A percentile compares a stretch with the other conserved stretches of the same genome.
These are phyloP conservation scores for Lateolabrax maculatus DNA, from an alignment of 2,797 vertebrate species.

Conservation along the genomic window DNA sequence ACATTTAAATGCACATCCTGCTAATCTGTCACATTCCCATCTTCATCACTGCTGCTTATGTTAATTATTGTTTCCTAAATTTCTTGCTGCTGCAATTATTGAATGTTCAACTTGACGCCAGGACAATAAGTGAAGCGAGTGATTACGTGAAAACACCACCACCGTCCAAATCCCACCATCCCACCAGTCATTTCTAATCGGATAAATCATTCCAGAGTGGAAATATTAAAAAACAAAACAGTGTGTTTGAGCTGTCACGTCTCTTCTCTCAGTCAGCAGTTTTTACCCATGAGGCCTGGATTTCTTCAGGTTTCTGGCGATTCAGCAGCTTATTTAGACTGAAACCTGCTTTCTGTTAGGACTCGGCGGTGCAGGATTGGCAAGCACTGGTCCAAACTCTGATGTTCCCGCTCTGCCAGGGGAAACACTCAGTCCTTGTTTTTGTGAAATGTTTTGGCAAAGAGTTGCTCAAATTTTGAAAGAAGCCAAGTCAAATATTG, in stretches of 20 bases:
- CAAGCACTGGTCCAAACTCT: not conserved
- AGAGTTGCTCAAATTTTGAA: not conserved
- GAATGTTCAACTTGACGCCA: slow-evolving; percentile 13
- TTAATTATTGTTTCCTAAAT: slow-evolving; percentile 4
- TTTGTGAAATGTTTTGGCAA: not conserved
- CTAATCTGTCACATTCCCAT: not conserved
- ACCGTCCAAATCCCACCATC: not conserved
- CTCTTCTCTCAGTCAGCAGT: not conserved
- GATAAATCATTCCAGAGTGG: not conserved
- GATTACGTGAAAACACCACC: not conserved
- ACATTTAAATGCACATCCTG: not conserved
- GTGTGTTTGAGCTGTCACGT: not conserved
- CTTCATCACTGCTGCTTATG: not conserved
- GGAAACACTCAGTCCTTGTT: not conserved
- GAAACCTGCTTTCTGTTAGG: not conserved
- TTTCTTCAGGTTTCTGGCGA: not conserved
- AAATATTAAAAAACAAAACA: not conserved
- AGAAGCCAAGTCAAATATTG: slow-evolving; percentile 5
- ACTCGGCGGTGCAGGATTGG: not conserved
- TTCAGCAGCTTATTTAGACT: not conserved
- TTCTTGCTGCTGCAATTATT: not conserved
- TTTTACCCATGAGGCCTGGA: not conserved
- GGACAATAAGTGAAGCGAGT: not conserved
- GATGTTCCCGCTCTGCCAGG: not conserved
- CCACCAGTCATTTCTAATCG: slow-evolving; percentile 10